phyloP scores from a whole-genome alignment of 2,888 invertebrate species.

The Bellardia bayeri region DNA sequence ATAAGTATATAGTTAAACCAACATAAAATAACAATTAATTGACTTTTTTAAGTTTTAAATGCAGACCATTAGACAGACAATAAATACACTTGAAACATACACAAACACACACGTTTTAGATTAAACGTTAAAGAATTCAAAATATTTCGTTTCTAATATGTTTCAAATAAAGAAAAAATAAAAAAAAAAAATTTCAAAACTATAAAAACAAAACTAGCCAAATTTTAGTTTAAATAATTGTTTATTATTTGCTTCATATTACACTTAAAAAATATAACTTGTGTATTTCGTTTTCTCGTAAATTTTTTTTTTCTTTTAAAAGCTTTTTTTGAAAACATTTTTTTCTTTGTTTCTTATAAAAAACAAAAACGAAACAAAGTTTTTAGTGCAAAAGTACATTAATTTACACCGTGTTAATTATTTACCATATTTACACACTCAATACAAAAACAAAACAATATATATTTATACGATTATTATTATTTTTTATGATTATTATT shows the following conservation, averaged over 20 bases:
- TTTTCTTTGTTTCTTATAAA: conserved; percentile 3
- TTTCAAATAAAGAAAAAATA: neutral
- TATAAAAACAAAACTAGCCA: conserved; percentile 70
- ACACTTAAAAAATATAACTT: conserved; percentile 22
- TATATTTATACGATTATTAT: conserved; percentile 75
- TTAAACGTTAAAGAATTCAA: conserved; percentile 34
- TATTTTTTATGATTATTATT: conserved; percentile 74
- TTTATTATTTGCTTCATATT: conserved; percentile 29
- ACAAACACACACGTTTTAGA: conserved; percentile 66
- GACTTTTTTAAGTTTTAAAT: conserved; percentile 66
- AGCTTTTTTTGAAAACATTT: neutral
- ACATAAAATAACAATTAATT: conserved; percentile 34
- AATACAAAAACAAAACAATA: conserved; percentile 62
- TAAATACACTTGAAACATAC: conserved; percentile 64
- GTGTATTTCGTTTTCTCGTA: conserved; percentile 21
- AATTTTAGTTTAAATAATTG: conserved; percentile 71
- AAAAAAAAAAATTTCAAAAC: conserved; percentile 58
- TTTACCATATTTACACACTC: conserved; percentile 70
- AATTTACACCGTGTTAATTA: conserved; percentile 73
- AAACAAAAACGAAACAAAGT: conserved; percentile 50
- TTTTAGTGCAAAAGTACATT: conserved; percentile 72
- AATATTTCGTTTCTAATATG: neutral
- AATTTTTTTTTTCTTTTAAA: conserved; percentile 33
- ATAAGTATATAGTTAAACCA: neutral
- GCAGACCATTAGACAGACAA: conserved; percentile 39